Base-by-base conservation (phyloP, 2,888 invertebrate genomes). In the Trachelus iudaicus region DNA sequence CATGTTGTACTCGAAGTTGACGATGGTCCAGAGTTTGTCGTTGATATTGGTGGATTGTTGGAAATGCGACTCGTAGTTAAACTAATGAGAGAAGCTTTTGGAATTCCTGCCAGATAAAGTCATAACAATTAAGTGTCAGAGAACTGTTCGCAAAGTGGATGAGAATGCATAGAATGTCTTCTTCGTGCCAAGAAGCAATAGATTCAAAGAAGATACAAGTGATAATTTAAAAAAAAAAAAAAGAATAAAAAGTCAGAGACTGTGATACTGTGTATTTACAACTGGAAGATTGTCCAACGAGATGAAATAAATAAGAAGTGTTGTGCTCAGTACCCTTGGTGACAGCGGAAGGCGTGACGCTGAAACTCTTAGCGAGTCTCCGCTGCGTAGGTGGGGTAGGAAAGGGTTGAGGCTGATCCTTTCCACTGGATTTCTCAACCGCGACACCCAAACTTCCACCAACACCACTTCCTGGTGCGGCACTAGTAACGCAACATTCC, bases 311-410 rank as follows among this genome's bases (percentile, higher is more conserved):
- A 33, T 71, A 71, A 69, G 13, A 33, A 71, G 71, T 71, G 13
- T 31, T 15, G 71, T 71, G 71, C 71, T 33, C 79, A 87, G 86
- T 93, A 94, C 94, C 94, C 94, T 94, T 94, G 88, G 93, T 92
- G 85, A 93, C 93, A 87, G 94, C 93, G 87, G 95, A 94, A 89
- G 96, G 95, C 87, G 97, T 95, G 89, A 97, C 97, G 93, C 97
- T 97, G 94, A 97, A 97, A 92, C 97, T 97, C 94, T 97, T 97
- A 89, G 97, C 97, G 92, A 97, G 94, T 89, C 97, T 95, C 89
- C 97, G 94, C 92, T 97, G 97, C 86, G 97, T 94, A 86, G 97
- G 97, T 88, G 97, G 97, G 87, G 97, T 97, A 83, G 95, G 95
- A 85, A 95, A 94, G 87, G 94, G 95, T 84, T 94, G 94, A 85